These are phyloP conservation scores for Wasmannia auropunctata DNA, from an alignment of 1,140 invertebrate genomes.

Conservation along the genomic window DNA sequence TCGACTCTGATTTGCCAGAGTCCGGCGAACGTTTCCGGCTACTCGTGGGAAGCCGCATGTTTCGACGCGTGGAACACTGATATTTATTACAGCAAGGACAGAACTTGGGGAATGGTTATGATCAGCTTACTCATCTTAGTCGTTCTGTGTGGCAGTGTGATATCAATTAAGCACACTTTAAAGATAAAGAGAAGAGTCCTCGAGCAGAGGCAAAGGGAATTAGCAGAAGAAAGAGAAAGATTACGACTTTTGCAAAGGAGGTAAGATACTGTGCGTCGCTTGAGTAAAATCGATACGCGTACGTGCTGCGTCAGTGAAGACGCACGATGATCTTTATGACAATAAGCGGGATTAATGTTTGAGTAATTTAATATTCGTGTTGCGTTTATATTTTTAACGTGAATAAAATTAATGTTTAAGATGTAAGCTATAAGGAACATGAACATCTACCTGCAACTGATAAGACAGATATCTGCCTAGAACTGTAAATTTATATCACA, in stretches of 20 bases:
- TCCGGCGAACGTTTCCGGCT: slow-evolving; percentile 87
- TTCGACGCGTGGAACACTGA: slow-evolving; percentile 85
- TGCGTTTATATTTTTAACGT: not conserved
- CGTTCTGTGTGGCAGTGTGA: slow-evolving; percentile 84
- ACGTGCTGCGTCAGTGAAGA: not conserved
- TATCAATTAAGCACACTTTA: slow-evolving; percentile 85
- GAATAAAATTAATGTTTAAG: not conserved
- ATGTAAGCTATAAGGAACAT: not conserved
- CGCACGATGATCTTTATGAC: not conserved
- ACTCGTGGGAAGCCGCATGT: slow-evolving; percentile 89
- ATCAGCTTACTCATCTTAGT: slow-evolving; percentile 81
- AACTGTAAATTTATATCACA: slow-evolving; percentile 6
- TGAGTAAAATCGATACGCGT: not conserved
- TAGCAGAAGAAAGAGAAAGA: slow-evolving; percentile 85
- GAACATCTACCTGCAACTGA: slow-evolving; percentile 7
- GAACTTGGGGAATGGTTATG: slow-evolving; percentile 87
- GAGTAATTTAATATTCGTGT: not conserved
- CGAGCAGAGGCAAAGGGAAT: slow-evolving; percentile 84
- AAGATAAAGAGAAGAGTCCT: slow-evolving; percentile 85
- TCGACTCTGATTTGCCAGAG: slow-evolving; percentile 86
- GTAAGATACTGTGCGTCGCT: slow-evolving; percentile 67
- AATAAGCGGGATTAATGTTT: not conserved
- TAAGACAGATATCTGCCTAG: slow-evolving; percentile 43
- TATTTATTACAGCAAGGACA: slow-evolving; percentile 81
- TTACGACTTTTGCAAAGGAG: slow-evolving; percentile 87